Base-by-base conservation (phyloP, 2,797 vertebrate genomes). In the Gallirallus australis region DNA sequence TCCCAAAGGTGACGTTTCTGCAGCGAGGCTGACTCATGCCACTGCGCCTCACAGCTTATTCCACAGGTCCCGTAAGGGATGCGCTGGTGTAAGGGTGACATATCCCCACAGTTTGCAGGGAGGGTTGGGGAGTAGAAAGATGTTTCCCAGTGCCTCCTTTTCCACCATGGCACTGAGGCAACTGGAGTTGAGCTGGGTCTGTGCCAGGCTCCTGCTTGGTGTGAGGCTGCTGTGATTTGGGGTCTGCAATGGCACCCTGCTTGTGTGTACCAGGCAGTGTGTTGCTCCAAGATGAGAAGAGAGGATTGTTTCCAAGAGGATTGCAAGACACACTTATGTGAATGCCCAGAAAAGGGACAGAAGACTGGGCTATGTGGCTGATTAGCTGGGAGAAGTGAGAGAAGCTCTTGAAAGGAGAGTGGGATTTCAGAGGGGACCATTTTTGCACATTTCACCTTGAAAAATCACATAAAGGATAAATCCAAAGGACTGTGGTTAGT, bases 1-100 rank as follows among this genome's bases (percentile, higher is more conserved):
- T 91, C 94, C 94, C 87, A 88, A 79, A 70, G 59, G 73, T 91
- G 89, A 93, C 6, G 18, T 88, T 61, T 71, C 39, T 82, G 15
- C 91, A 72, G 63, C 9, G 25, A 86, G 56, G 82, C 89, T 94
- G 89, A 86, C 54, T 95, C 78, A 80, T 63, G 82, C 76, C 28
- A 13, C 83, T 63, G 30, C 66, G 60, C 69, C 20, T 10, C 35
- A 35, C 39, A 63, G 71, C 12, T 84, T 68, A 47, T 48, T 66
- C 72, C 9, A 1, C 59, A 2, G 39, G 53, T 42, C 50, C 65
- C 3, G 0, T 18, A 45, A 60, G 42, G 33, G 24, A 37, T 50
- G 28, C 45, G 56, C 53, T 3, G 1, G 16, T 40, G 23, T 15
- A 54, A 57, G 56, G 31, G 9, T 76, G 48, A 47, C 27, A 15